Evolutionary conservation across 1,140 invertebrate genomes (phyloP).

Genomic region (Stenopsyche tienmushanensis): DNA sequence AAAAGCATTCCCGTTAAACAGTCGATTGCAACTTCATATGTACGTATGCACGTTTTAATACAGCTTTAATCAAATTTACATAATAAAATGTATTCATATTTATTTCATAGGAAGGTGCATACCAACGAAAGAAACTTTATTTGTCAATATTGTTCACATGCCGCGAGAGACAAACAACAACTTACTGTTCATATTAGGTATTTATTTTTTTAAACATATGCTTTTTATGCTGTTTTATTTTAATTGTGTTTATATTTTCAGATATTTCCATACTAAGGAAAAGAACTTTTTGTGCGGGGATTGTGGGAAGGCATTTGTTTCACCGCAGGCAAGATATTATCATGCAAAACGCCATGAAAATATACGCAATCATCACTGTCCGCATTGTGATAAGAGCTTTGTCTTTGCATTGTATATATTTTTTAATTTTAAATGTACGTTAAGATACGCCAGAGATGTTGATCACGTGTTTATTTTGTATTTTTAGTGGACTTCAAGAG

Average conservation of each 20-base stretch:
- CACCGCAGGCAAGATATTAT: conserved; percentile 31
- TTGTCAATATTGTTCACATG: conserved; percentile 40
- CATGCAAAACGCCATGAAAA: conserved; percentile 37
- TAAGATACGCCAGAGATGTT: not conserved
- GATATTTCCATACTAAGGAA: conserved; percentile 40
- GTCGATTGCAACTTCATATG: conserved; percentile 30
- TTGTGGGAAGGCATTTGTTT: conserved; percentile 37
- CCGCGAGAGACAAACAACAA: conserved; percentile 39
- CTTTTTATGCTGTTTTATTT: not conserved
- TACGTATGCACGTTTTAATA: conserved; percentile 14
- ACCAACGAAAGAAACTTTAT: conserved; percentile 39
- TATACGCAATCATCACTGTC: conserved; percentile 35
- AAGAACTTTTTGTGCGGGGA: conserved; percentile 33
- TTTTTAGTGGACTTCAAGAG: conserved; percentile 32
- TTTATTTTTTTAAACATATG: conserved; percentile 5
- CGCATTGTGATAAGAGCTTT: conserved; percentile 37
- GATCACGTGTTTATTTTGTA: not conserved
- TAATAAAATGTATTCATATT: conserved; percentile 7
- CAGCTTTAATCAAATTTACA: not conserved
- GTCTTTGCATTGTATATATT: conserved; percentile 28
- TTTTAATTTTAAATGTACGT: not conserved
- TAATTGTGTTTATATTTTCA: conserved; percentile 16
- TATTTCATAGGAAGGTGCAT: conserved; percentile 33
- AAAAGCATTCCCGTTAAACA: conserved; percentile 23
- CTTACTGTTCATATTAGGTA: conserved; percentile 38